These are phyloP conservation scores for Sinohyriopsis cumingii DNA, from an alignment of 2,888 invertebrate species.

Conservation along the genomic window DNA sequence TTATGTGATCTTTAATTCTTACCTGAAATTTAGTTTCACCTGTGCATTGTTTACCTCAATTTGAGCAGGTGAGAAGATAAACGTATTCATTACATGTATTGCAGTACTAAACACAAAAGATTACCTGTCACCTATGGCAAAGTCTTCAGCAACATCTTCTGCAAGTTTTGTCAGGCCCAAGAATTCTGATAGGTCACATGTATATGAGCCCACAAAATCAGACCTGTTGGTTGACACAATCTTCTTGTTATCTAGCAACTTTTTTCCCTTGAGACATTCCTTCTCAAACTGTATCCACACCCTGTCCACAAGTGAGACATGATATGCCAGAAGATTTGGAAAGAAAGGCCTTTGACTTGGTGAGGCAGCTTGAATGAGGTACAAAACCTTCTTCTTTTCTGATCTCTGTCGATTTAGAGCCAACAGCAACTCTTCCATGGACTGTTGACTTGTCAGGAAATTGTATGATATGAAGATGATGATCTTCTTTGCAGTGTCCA, in stretches of 20 bases:
- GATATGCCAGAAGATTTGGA: slow-evolving; percentile 41
- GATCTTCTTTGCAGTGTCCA: slow-evolving; percentile 54
- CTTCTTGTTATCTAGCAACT: slow-evolving; percentile 9
- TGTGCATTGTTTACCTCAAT: too few species aligned
- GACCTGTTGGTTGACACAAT: slow-evolving; percentile 14
- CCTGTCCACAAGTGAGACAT: slow-evolving; percentile 38
- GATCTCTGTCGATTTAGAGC: slow-evolving; percentile 55
- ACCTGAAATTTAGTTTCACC: too few species aligned
- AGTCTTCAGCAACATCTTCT: slow-evolving; percentile 24
- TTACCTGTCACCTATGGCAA: too few species aligned
- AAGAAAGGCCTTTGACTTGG: slow-evolving; percentile 34
- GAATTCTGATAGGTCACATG: slow-evolving; percentile 23
- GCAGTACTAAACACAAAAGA: too few species aligned
- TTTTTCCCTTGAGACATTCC: background rate
- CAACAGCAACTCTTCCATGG: slow-evolving; percentile 60
- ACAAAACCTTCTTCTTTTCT: slow-evolving; percentile 33
- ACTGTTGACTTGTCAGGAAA: slow-evolving; percentile 46
- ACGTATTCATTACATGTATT: too few species aligned
- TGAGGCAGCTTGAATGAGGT: slow-evolving; percentile 38
- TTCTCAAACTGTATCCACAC: slow-evolving; percentile 8
- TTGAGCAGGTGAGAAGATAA: too few species aligned
- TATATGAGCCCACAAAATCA: slow-evolving; percentile 17
- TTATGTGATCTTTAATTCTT: too few species aligned
- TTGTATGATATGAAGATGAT: slow-evolving; percentile 59
- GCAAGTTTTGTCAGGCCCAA: slow-evolving; percentile 37